Evolutionary conservation across 2,797 vertebrate species (phyloP).

Genomic region (Cynopterus sphinx): DNA sequence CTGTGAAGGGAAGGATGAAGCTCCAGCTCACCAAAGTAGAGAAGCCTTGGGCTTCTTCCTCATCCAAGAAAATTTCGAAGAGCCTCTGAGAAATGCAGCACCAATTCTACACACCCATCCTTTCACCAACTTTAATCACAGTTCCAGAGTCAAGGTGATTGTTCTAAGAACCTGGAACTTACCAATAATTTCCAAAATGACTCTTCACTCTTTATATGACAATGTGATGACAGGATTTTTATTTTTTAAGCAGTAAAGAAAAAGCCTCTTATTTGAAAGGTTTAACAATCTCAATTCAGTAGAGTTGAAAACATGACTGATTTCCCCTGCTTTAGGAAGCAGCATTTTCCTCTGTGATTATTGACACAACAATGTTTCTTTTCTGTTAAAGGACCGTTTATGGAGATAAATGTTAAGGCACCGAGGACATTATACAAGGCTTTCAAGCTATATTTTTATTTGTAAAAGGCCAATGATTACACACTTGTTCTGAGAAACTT

Average conservation of each 20-base stretch:
- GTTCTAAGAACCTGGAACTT: constrained; percentile 50
- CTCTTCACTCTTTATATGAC: background rate
- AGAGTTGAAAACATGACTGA: constrained; percentile 29
- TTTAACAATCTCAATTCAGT: background rate
- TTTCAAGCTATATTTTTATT: constrained; percentile 25
- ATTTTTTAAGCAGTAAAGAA: background rate
- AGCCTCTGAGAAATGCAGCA: background rate
- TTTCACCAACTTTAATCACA: background rate
- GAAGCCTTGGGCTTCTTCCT: background rate
- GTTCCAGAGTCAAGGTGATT: constrained; percentile 60
- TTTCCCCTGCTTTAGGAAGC: constrained; percentile 20
- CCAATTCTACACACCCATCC: background rate
- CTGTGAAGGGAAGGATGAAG: background rate
- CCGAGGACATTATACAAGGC: background rate
- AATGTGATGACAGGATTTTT: background rate
- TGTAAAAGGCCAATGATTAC: constrained; percentile 7
- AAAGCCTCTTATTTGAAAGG: constrained; percentile 3
- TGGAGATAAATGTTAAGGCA: background rate
- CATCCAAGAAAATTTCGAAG: background rate
- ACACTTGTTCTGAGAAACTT: constrained; percentile 47
- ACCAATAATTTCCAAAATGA: constrained; percentile 35
- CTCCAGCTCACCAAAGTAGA: background rate
- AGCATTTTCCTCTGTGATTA: constrained; percentile 8
- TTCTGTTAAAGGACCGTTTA: background rate
- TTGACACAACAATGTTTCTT: background rate